Evolutionary conservation across 2,888 invertebrate species (phyloP), one percentile per base, ranked within the genome.

Genomic region (Pristionchus maxplancki): DNA sequence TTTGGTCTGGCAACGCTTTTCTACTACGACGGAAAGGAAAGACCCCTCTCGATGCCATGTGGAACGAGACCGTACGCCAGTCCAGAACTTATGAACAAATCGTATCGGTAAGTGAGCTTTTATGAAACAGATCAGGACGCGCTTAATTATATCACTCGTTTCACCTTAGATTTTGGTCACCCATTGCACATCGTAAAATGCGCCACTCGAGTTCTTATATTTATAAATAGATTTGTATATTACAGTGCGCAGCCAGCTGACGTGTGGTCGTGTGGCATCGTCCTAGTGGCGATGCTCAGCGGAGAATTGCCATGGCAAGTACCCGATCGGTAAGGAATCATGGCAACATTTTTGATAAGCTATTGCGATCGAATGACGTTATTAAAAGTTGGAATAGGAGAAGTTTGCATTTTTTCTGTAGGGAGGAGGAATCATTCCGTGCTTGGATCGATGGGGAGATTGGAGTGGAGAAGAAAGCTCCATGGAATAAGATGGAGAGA

Each of bases 271-370:
- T 97, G 97, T 95, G 99, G 97, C 90, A 97, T 99, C 91, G 97
- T 99, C 94, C 96, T 98, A 91, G 97, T 98, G 87, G 97, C 98
- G 88, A 97, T 98, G 96, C 96, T 99, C 89, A 97, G 97, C 94
- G 99, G 99, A 96, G 98, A 98, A 95, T 95, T 99, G 93, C 98
- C 99, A 78, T 99, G 99, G 99, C 97, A 97, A 95, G 96, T 97
- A 94, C 97, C 98, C 11, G 40, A 58, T 53, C 88, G 89, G 92
- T 92, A 96, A 96, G 89, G 94, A 95, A 20, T 34, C 40, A 24
- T n/a, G n/a, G n/a, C n/a, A n/a, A n/a, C n/a, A n/a, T n/a, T n/a
- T n/a, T n/a, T n/a, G n/a, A n/a, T n/a, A n/a, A n/a, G n/a, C n/a
- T n/a, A n/a, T n/a, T n/a, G n/a, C n/a, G n/a, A n/a, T n/a, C n/a